Conservation (phyloP, 1,140 invertebrate species). For the Drosophila bipectinata region DNA sequence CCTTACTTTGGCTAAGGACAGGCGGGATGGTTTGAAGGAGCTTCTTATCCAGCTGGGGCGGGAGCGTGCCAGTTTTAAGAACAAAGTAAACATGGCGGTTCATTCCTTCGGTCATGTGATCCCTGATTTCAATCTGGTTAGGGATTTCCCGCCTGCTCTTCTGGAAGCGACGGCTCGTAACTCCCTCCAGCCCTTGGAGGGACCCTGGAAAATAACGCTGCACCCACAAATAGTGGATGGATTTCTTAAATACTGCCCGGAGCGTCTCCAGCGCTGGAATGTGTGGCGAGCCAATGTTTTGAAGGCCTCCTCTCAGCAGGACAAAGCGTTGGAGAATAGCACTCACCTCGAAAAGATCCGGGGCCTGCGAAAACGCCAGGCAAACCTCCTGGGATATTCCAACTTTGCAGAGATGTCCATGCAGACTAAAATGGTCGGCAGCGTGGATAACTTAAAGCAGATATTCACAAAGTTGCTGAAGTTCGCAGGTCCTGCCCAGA, state of each 20-base stretch:
- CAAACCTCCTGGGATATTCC: slow-evolving; percentile 91
- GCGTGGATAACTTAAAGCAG: slow-evolving; percentile 90
- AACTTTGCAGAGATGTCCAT: slow-evolving; percentile 94
- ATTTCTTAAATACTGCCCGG: slow-evolving; percentile 93
- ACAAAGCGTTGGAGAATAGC: slow-evolving; percentile 89
- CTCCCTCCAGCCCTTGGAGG: slow-evolving; percentile 86
- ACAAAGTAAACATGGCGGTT: slow-evolving; percentile 87
- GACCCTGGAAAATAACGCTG: slow-evolving; percentile 92
- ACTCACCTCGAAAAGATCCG: slow-evolving; percentile 91
- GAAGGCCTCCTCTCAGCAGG: slow-evolving; percentile 88
- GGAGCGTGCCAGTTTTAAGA: slow-evolving; percentile 86
- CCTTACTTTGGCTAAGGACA: slow-evolving; percentile 85
- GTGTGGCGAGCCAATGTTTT: slow-evolving; percentile 91
- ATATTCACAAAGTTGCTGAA: slow-evolving; percentile 89
- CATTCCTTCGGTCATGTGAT: slow-evolving; percentile 88
- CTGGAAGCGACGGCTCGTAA: slow-evolving; percentile 88
- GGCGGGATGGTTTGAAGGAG: slow-evolving; percentile 84
- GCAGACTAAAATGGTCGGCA: slow-evolving; percentile 97
- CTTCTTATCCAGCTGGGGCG: slow-evolving; percentile 85
- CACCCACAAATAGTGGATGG: slow-evolving; percentile 88
- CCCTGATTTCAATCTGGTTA: slow-evolving; percentile 87
- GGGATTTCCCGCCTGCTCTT: slow-evolving; percentile 90
- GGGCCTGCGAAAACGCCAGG: slow-evolving; percentile 87
- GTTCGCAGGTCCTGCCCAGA: slow-evolving; percentile 89
- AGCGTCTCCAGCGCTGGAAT: slow-evolving; percentile 90